Evolutionary conservation across 2,888 invertebrate species (phyloP).

Genomic region (Dioctria linearis): DNA sequence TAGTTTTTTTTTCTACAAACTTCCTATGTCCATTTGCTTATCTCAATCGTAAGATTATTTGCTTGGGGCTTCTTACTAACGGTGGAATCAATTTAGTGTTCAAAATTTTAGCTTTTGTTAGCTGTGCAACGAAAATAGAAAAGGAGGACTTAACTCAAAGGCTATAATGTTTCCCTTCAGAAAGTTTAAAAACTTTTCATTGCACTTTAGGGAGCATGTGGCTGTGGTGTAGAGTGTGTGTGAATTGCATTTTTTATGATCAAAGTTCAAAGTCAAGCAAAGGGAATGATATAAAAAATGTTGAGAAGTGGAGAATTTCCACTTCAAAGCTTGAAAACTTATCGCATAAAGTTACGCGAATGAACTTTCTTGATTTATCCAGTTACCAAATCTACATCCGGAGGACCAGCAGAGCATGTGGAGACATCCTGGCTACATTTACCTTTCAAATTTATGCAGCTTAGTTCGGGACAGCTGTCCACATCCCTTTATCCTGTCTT

Average conservation of each 20-base stretch:
- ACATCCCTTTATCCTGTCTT: background rate
- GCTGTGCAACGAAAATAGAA: background rate
- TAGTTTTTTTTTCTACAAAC: background rate
- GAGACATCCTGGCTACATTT: too few relatives aligned
- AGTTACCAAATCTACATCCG: background rate
- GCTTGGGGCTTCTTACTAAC: background rate
- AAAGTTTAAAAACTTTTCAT: conserved; percentile 42
- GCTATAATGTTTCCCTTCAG: conserved; percentile 1
- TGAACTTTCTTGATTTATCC: conserved; percentile 46
- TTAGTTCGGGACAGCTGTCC: too few relatives aligned
- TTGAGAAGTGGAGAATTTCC: conserved; percentile 27
- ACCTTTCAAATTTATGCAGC: too few relatives aligned
- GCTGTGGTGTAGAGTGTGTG: conserved; percentile 43
- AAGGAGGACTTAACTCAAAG: background rate
- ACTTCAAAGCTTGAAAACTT: conserved; percentile 34
- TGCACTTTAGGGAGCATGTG: conserved; percentile 41
- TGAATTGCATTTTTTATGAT: conserved; percentile 49
- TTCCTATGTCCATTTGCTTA: too few relatives aligned
- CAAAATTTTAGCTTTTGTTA: conserved; percentile 18
- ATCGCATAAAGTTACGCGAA: conserved; percentile 37
- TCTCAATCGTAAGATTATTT: background rate
- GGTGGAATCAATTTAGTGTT: conserved; percentile 34
- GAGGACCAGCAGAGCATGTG: too few relatives aligned
- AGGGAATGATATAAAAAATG: background rate
- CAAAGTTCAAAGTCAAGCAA: conserved; percentile 27